Percentiles rank a stretch among this genome's conserved stretches.
Conservation (phyloP, 2,797 vertebrate species). For the Gila robusta region DNA sequence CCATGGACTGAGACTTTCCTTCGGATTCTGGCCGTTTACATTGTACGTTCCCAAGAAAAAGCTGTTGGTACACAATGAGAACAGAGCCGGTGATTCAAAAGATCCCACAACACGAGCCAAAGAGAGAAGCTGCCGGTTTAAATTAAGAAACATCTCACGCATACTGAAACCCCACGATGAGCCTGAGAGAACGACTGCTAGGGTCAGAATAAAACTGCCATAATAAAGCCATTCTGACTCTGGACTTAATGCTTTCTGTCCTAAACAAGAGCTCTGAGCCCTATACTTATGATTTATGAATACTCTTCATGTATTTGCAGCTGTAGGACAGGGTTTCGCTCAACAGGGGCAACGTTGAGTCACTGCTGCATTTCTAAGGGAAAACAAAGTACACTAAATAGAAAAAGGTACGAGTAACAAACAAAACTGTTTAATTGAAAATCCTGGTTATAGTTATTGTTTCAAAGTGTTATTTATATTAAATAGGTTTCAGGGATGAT, state of each 20-base stretch:
- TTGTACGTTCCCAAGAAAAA: constrained; percentile 97
- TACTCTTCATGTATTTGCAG: not conserved
- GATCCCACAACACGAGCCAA: not conserved
- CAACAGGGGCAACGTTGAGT: constrained; percentile 66
- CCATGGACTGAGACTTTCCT: constrained; percentile 89
- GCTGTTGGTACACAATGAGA: constrained; percentile 69
- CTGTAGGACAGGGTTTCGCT: not conserved
- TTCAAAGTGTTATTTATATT: not conserved
- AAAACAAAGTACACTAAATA: not conserved
- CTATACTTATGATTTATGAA: not conserved
- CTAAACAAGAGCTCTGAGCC: not conserved
- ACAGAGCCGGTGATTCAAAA: not conserved
- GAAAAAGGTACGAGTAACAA: not conserved
- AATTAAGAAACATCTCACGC: constrained; percentile 16
- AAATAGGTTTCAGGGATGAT: not conserved
- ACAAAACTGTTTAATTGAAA: not conserved
- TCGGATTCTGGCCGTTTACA: constrained; percentile 93
- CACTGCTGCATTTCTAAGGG: not conserved
- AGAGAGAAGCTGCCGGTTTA: not conserved
- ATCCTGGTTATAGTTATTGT: not conserved
- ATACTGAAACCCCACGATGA: not conserved
- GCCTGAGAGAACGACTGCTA: not conserved
- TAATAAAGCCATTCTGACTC: not conserved
- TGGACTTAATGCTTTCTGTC: not conserved
- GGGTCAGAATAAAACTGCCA: not conserved